These are phyloP conservation scores for Clistopyga incitator DNA, from an alignment of 2,888 invertebrate species.

Conservation along the genomic window DNA sequence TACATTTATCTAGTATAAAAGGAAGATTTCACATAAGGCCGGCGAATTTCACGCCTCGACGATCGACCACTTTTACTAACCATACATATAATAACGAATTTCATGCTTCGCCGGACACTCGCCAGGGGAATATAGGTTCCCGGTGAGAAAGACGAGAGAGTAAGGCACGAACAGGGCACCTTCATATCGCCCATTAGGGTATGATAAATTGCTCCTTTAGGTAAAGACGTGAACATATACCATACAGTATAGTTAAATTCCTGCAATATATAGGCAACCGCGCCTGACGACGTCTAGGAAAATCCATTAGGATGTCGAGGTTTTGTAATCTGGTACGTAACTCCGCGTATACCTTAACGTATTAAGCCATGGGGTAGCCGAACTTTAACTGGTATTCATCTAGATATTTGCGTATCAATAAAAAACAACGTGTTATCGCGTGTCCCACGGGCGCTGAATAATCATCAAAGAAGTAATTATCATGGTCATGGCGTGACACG, in stretches of 20 bases:
- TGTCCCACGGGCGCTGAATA: conserved; percentile 23
- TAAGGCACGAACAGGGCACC: conserved; percentile 27
- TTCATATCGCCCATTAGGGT: conserved; percentile 64
- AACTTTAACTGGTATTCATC: conserved; percentile 52
- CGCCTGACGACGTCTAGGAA: conserved; percentile 41
- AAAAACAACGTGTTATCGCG: conserved; percentile 18
- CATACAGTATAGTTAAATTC: conserved; percentile 12
- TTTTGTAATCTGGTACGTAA: conserved; percentile 61
- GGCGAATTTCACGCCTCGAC: conserved; percentile 70
- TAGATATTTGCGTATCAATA: conserved; percentile 48
- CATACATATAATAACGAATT: conserved; percentile 59
- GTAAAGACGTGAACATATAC: conserved; percentile 46
- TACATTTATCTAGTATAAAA: background rate
- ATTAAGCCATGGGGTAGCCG: background rate
- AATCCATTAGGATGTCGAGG: conserved; percentile 66
- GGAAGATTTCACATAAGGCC: background rate
- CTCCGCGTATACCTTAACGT: conserved; percentile 44
- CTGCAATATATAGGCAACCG: conserved; percentile 19
- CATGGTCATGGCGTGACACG: conserved; percentile 32
- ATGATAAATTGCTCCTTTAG: conserved; percentile 67
- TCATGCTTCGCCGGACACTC: conserved; percentile 61
- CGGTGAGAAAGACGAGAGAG: conserved; percentile 28
- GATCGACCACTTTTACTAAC: conserved; percentile 57
- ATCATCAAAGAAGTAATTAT: conserved; percentile 46
- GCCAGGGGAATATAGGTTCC: conserved; percentile 9